These are phyloP conservation scores for Nothoprocta pentlandii DNA, from an alignment of 2,113 vertebrate genomes.

Conservation along the genomic window DNA sequence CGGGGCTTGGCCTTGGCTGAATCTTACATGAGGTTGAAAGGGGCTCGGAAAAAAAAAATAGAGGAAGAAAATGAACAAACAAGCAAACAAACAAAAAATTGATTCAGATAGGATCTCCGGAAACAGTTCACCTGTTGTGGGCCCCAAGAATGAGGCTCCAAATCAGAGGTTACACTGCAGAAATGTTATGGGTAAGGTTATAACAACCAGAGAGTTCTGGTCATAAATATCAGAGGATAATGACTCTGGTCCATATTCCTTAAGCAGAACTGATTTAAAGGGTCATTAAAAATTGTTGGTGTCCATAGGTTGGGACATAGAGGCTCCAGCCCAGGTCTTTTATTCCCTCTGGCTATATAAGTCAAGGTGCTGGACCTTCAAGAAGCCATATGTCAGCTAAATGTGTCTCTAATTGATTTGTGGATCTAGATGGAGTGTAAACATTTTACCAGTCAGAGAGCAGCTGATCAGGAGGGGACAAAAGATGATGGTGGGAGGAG, in stretches of 20 bases:
- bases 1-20: neutral
- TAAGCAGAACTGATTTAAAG: conserved; percentile 33
- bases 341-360: conserved; percentile 6
- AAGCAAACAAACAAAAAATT: too few relatives aligned
- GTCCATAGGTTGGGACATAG: neutral
- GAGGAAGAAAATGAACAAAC: neutral
- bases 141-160: neutral
- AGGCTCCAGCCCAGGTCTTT: conserved; percentile 1
- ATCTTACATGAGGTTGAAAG: too few relatives aligned
- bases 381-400: conserved; percentile 54
- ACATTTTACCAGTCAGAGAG: conserved; percentile 63
- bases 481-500: neutral
- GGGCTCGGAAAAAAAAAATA: neutral
- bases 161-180: neutral
- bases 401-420: conserved; percentile 54
- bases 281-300: conserved; percentile 1
- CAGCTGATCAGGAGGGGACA: conserved; percentile 36
- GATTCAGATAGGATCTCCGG: neutral
- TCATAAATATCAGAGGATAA: conserved; percentile 10
- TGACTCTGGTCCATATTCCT: neutral
- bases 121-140: neutral
- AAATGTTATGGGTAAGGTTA: neutral
- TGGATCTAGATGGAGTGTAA: conserved; percentile 41
- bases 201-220: neutral
- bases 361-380: neutral